phyloP scores from a whole-genome alignment of 1,140 invertebrate genomes.

The Physella acuta region DNA sequence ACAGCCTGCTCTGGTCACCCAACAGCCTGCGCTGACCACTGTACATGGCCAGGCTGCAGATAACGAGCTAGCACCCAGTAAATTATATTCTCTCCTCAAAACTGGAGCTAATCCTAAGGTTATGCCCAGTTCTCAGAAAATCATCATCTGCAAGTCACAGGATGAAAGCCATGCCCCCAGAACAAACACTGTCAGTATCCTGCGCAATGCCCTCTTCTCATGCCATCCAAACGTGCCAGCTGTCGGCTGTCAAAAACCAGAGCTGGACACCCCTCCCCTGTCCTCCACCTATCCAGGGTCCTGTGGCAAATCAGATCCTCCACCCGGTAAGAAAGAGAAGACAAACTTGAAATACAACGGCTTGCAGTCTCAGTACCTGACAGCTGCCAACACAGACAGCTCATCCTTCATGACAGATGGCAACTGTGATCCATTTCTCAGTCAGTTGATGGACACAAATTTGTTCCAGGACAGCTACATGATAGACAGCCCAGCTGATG shows the following conservation, averaged over 20 bases:
- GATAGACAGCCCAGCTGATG: background rate
- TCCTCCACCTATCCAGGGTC: too few species aligned
- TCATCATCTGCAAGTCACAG: too few species aligned
- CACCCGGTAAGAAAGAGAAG: background rate
- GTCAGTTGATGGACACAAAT: background rate
- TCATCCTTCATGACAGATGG: background rate
- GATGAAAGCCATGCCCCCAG: too few species aligned
- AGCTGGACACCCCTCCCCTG: background rate
- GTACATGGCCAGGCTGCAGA: too few species aligned
- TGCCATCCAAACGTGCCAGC: too few species aligned
- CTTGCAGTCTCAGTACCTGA: background rate
- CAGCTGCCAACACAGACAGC: background rate
- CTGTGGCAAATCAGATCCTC: background rate
- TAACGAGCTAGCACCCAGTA: too few species aligned
- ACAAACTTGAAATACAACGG: too few species aligned
- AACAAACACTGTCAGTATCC: background rate
- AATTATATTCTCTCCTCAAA: too few species aligned
- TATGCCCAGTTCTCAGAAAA: too few species aligned
- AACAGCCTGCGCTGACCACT: too few species aligned
- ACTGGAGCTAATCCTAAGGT: too few species aligned
- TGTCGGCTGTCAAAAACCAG: background rate
- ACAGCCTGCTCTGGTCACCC: too few species aligned
- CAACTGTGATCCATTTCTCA: conserved; percentile 8
- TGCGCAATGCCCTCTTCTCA: background rate
- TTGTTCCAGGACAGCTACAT: background rate